Conservation (phyloP, 2,797 vertebrate species). For the Naso thynnoides region DNA sequence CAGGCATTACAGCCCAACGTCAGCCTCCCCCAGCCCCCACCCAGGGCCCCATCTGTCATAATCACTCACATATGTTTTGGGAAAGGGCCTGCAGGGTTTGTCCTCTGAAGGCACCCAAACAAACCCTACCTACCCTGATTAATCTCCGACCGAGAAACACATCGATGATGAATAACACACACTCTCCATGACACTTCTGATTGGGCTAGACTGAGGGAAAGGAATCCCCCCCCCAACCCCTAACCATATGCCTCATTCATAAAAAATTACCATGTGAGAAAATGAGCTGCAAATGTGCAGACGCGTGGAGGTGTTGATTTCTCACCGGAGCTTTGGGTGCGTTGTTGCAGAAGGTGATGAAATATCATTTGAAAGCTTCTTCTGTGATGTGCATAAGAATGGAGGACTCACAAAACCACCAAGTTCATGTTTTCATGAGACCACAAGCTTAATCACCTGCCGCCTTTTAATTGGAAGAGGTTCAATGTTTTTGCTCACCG, state of each 20-base stretch:
- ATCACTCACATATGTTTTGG: conserved; percentile 77
- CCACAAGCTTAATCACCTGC: conserved; percentile 27
- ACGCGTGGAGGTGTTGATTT: conserved; percentile 7
- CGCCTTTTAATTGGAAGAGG: conserved; percentile 36
- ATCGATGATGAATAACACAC: conserved; percentile 46
- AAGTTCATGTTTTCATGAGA: conserved; percentile 7
- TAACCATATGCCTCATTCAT: conserved; percentile 57
- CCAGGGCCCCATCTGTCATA: conserved; percentile 64
- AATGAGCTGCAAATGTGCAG: background rate
- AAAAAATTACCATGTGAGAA: conserved; percentile 43
- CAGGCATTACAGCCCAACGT: conserved; percentile 34
- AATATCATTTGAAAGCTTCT: background rate
- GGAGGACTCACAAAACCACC: background rate
- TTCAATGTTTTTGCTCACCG: conserved; percentile 6
- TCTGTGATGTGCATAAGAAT: background rate
- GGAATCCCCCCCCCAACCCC: background rate
- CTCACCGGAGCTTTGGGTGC: background rate
- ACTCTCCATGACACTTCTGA: conserved; percentile 30
- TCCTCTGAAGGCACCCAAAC: conserved; percentile 66
- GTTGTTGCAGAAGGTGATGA: conserved; percentile 7
- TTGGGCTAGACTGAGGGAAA: conserved; percentile 33
- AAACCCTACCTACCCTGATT: conserved; percentile 53
- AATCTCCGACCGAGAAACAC: conserved; percentile 53
- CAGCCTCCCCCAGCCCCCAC: conserved; percentile 38
- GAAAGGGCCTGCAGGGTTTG: conserved; percentile 53